phyloP scores from a whole-genome alignment of 2,113 vertebrate species.

The Echinops telfairi region DNA sequence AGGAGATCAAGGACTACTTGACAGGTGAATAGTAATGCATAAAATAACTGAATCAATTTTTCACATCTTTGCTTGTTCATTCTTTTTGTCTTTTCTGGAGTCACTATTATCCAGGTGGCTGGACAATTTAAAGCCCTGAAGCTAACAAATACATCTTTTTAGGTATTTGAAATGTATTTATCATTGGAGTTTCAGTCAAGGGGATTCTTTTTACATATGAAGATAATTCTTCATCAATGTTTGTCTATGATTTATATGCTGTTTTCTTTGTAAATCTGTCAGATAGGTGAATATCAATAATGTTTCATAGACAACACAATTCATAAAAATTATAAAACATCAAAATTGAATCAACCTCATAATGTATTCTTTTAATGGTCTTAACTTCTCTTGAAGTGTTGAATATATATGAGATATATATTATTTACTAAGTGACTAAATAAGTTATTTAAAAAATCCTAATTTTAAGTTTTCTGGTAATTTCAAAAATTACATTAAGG shows the following conservation, averaged over 20 bases:
- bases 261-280: slow-evolving; percentile 33
- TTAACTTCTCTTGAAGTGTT: neutral
- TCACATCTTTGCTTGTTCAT: neutral
- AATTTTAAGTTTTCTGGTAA: slow-evolving; percentile 46
- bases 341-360: too few species aligned
- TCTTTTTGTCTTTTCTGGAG: neutral
- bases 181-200: slow-evolving; percentile 15
- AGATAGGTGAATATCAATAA: slow-evolving; percentile 33
- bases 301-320: too few species aligned
- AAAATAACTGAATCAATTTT: neutral
- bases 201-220: neutral
- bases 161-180: slow-evolving; percentile 57
- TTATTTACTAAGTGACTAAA: slow-evolving; percentile 39
- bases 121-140: slow-evolving; percentile 48
- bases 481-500: slow-evolving; percentile 21
- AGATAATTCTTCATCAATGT: slow-evolving; percentile 23
- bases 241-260: slow-evolving; percentile 11
- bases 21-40: slow-evolving; percentile 20
- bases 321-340: too few species aligned
- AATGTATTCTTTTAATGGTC: too few species aligned
- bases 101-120: slow-evolving; percentile 31
- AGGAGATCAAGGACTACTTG: neutral
- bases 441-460: slow-evolving; percentile 45
- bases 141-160: slow-evolving; percentile 7
- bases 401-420: neutral